These are phyloP conservation scores for Notechis scutatus DNA, from an alignment of 2,113 vertebrate genomes.

Conservation along the genomic window DNA sequence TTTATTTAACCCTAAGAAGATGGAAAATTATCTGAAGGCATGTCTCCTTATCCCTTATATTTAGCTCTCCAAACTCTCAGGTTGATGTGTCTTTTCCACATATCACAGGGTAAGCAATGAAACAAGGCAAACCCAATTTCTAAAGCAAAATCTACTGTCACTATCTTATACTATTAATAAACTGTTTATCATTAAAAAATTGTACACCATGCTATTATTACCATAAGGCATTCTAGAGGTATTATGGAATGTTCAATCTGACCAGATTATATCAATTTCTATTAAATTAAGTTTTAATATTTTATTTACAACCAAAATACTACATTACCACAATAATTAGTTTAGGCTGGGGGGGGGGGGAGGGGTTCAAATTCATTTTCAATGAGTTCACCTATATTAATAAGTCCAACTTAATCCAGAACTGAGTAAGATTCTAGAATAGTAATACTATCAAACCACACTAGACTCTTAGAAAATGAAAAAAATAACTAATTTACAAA, in stretches of 20 bases:
- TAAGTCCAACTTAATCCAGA: neutral
- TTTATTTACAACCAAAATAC: neutral
- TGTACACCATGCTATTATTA: neutral
- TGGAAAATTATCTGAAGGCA: neutral
- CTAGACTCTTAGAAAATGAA: neutral
- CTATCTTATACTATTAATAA: neutral
- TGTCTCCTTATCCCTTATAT: neutral
- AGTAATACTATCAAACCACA: neutral
- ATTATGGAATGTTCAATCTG: neutral
- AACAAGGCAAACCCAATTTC: neutral
- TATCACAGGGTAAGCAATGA: neutral
- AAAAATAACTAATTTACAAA: neutral
- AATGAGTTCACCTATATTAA: neutral
- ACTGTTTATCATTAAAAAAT: neutral
- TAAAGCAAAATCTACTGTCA: neutral
- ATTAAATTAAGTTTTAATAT: neutral
- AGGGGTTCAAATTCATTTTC: neutral
- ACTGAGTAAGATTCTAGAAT: neutral
- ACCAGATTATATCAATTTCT: neutral
- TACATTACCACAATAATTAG: neutral
- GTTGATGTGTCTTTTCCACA: neutral
- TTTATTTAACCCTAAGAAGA: neutral
- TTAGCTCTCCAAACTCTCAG: neutral
- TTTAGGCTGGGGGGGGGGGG: too few relatives aligned
- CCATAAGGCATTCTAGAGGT: neutral